These are phyloP conservation scores for Enteromius fasciolatus DNA, from an alignment of 2,797 vertebrate genomes.

Conservation along the genomic window DNA sequence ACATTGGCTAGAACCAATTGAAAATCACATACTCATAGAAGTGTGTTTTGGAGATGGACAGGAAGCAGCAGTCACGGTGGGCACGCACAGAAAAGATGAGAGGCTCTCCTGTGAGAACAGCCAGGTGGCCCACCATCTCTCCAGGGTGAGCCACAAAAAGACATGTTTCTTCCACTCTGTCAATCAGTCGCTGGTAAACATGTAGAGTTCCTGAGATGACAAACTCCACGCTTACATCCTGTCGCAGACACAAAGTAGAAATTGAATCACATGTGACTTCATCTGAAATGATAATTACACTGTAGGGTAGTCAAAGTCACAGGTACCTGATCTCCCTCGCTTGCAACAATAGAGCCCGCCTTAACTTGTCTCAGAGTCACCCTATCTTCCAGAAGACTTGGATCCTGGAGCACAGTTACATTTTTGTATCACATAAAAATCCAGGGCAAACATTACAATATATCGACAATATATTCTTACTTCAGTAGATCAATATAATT, in stretches of 20 bases:
- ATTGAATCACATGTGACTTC: background rate
- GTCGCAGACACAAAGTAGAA: conserved; percentile 1
- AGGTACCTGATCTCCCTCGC: conserved; percentile 91
- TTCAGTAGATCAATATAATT: background rate
- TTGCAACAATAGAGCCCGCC: conserved; percentile 84
- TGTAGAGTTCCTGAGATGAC: conserved; percentile 90
- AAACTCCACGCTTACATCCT: conserved; percentile 91
- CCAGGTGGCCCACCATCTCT: conserved; percentile 92
- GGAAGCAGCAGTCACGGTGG: conserved; percentile 88
- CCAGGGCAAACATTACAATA: background rate
- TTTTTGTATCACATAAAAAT: background rate
- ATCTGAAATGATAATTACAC: background rate
- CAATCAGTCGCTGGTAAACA: conserved; percentile 92
- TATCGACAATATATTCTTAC: background rate
- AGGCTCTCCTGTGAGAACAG: conserved; percentile 92
- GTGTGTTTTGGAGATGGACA: conserved; percentile 90
- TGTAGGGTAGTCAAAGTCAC: background rate
- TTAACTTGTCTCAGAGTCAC: conserved; percentile 88
- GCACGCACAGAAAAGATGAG: conserved; percentile 93
- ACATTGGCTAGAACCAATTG: background rate
- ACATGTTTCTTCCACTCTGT: conserved; percentile 87
- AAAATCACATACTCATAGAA: conserved; percentile 86
- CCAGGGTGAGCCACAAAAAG: conserved; percentile 92
- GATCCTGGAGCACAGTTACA: conserved; percentile 73
- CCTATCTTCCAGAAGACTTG: conserved; percentile 82